Percentiles rank a stretch among this genome's conserved stretches.
Evolutionary conservation across 37 sponge, comb jelly and placozoan species (phyloP).

Genomic region (Ianthella basta): DNA sequence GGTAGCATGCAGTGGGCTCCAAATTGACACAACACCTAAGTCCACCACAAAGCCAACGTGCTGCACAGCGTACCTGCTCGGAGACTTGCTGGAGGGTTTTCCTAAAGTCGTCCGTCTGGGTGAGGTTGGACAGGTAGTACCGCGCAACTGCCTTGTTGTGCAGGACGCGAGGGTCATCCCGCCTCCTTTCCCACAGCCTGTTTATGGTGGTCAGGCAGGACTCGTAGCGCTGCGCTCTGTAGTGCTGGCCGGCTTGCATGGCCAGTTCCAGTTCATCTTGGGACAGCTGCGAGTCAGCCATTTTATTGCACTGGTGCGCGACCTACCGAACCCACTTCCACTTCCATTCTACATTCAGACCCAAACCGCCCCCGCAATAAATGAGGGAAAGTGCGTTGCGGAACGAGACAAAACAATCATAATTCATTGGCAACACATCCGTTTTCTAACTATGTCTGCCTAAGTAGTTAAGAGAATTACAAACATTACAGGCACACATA

Average conservation of each 20-base stretch:
- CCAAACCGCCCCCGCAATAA: not conserved
- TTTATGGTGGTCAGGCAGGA: constrained; percentile 80
- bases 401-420: too few species aligned
- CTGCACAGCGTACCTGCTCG: constrained; percentile 49
- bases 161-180: constrained; percentile 69
- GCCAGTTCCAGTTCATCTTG: constrained; percentile 16
- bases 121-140: constrained; percentile 83
- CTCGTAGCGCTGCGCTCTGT: constrained; percentile 59
- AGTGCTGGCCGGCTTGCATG: not conserved
- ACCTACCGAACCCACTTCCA: not conserved
- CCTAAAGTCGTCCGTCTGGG: constrained; percentile 87
- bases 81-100: constrained; percentile 61
- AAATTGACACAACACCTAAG: too few species aligned
- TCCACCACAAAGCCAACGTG: too few species aligned
- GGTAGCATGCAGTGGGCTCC: too few species aligned
- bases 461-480: too few species aligned
- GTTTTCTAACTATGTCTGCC: too few species aligned
- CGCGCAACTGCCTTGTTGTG: constrained; percentile 88
- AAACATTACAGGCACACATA: too few species aligned
- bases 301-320: not conserved
- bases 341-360: not conserved
- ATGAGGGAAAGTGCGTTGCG: too few species aligned
- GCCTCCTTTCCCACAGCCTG: constrained; percentile 68
- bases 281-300: constrained; percentile 7
- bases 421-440: too few species aligned